A percentile compares a stretch with the other conserved stretches of the same genome.
Conservation (phyloP, 2,888 invertebrate genomes). For the Hyalella azteca region DNA sequence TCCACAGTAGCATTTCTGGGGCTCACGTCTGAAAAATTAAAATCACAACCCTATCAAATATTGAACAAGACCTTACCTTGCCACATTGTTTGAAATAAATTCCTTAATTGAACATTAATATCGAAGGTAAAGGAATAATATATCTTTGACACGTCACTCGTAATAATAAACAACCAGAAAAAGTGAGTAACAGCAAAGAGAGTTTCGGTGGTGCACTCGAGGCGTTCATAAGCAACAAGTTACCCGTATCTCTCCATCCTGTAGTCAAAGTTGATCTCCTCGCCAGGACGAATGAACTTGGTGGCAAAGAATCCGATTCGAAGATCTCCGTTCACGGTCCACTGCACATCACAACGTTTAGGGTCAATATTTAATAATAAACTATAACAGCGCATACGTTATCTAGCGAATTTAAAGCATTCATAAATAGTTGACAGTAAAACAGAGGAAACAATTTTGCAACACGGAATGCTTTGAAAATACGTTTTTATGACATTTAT, state of each 20-base stretch:
- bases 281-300: conserved; percentile 79
- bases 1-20: conserved; percentile 95
- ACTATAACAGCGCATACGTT: too few species aligned
- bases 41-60: too few species aligned
- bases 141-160: neutral
- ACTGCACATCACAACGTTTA: conserved; percentile 67
- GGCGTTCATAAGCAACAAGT: too few species aligned
- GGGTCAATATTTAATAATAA: too few species aligned
- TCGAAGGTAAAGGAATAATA: conserved; percentile 39
- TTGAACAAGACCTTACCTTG: neutral
- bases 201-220: too few species aligned
- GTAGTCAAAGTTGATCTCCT: conserved; percentile 99
- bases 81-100: neutral
- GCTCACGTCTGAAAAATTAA: conserved; percentile 75
- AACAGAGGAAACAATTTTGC: too few species aligned
- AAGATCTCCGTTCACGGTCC: conserved; percentile 88
- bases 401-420: too few species aligned
- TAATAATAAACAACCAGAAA: too few species aligned
- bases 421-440: too few species aligned
- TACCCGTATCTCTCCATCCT: conserved; percentile 92
- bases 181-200: too few species aligned
- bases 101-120: conserved; percentile 23
- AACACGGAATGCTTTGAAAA: too few species aligned
- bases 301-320: conserved; percentile 96
- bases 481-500: too few species aligned